Conservation (phyloP, 1,140 invertebrate species). For the Harlomillsia oculata region DNA sequence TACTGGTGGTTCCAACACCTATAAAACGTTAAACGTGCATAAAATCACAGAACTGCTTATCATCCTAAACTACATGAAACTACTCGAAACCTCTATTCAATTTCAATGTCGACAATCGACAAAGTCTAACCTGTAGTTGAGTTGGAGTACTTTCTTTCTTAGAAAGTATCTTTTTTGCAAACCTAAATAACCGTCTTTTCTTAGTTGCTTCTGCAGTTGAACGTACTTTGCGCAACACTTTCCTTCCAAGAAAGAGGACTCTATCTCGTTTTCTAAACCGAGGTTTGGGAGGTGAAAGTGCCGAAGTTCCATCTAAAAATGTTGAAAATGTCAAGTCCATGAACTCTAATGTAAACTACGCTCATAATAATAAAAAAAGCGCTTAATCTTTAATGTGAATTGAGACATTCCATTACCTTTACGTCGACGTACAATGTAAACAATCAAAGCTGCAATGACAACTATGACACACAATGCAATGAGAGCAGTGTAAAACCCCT, state of each 20-base stretch:
- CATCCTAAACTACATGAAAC: not conserved
- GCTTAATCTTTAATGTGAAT: too few species aligned
- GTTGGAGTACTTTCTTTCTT: constrained; percentile 68
- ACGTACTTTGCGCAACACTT: constrained; percentile 81
- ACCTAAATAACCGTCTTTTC: constrained; percentile 73
- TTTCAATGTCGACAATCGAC: not conserved
- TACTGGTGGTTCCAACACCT: constrained; percentile 80
- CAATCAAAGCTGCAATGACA: too few species aligned
- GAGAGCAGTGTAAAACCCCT: too few species aligned
- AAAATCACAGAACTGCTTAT: too few species aligned
- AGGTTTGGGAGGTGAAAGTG: constrained; percentile 39
- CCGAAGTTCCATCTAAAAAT: too few species aligned
- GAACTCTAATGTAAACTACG: too few species aligned
- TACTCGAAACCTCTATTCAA: too few species aligned
- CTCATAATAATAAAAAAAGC: too few species aligned
- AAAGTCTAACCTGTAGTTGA: constrained; percentile 57
- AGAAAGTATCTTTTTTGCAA: constrained; percentile 70
- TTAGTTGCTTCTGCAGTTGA: constrained; percentile 58
- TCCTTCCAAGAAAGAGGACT: constrained; percentile 88
- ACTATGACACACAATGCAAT: too few species aligned
- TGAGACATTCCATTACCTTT: too few species aligned
- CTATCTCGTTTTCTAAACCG: constrained; percentile 93
- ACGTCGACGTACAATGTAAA: too few species aligned
- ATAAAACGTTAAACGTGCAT: constrained; percentile 12
- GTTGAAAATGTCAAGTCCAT: too few species aligned